Evolutionary conservation across 2,113 vertebrate species (phyloP).

Genomic region (Sturnus vulgaris): DNA sequence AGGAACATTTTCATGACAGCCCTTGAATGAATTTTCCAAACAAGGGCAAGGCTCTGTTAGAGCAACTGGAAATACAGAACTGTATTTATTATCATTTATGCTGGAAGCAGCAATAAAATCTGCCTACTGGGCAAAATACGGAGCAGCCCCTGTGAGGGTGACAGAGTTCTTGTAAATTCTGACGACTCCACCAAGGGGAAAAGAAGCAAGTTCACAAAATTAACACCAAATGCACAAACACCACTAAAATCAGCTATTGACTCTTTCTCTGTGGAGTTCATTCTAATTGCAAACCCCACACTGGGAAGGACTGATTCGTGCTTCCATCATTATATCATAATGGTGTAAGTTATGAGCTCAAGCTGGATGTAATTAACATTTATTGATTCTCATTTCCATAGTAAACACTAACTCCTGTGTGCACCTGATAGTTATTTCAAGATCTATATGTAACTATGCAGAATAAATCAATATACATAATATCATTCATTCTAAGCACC

Average conservation of each 20-base stretch:
- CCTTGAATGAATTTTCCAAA: neutral
- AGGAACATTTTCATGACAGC: neutral
- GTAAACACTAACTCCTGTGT: neutral
- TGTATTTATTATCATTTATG: slow-evolving; percentile 13
- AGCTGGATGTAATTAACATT: slow-evolving; percentile 44
- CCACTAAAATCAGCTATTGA: neutral
- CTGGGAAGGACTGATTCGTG: neutral
- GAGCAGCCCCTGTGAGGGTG: neutral
- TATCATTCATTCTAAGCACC: neutral
- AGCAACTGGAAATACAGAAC: neutral
- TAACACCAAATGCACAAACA: neutral
- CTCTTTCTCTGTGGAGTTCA: neutral
- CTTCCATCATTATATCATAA: slow-evolving; percentile 8
- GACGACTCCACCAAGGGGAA: neutral
- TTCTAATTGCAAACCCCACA: neutral
- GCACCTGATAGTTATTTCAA: slow-evolving; percentile 26
- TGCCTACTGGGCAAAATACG: slow-evolving; percentile 13
- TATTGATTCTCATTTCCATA: slow-evolving; percentile 25
- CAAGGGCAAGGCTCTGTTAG: neutral
- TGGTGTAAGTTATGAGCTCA: slow-evolving; percentile 1
- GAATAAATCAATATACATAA: slow-evolving; percentile 2
- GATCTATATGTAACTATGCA: neutral
- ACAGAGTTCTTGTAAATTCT: neutral
- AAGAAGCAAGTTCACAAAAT: neutral
- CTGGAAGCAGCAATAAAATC: slow-evolving; percentile 41